Conservation (phyloP, 2,113 vertebrate genomes). For the Hystrix brachyura region DNA sequence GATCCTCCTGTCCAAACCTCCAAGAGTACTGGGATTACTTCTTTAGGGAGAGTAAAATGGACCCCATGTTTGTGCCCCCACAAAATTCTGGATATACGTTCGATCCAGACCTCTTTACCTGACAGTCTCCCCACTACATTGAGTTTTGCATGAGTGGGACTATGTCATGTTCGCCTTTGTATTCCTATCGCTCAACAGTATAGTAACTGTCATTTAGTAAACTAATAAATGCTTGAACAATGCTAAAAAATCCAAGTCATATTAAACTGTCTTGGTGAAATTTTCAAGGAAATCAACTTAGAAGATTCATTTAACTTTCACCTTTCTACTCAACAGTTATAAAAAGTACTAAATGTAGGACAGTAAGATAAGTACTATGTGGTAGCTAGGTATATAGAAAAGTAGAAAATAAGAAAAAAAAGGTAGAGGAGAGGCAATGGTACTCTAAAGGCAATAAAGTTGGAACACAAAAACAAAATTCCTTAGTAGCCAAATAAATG, state of each 20-base stretch:
- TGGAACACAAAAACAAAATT: background rate
- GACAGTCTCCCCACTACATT: background rate
- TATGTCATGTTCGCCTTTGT: constrained; percentile 30
- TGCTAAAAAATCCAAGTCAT: constrained; percentile 33
- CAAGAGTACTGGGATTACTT: background rate
- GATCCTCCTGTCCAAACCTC: background rate
- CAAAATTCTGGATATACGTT: background rate
- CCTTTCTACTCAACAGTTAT: constrained; percentile 51
- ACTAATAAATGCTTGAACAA: constrained; percentile 51
- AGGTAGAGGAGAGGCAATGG: background rate
- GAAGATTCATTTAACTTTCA: constrained; percentile 37
- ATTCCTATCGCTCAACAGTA: constrained; percentile 25
- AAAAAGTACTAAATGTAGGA: background rate
- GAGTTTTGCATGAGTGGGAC: constrained; percentile 19
- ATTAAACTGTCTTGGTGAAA: constrained; percentile 57
- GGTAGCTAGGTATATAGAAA: background rate
- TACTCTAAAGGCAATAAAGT: background rate
- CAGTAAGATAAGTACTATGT: background rate
- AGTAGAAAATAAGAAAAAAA: background rate
- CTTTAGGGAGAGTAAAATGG: background rate
- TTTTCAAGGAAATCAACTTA: constrained; percentile 59
- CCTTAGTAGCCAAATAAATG: constrained; percentile 38
- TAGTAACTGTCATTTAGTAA: background rate
- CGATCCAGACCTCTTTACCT: constrained; percentile 15
- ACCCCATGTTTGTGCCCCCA: background rate